A percentile compares a stretch with the other conserved stretches of the same genome.
These are phyloP conservation scores for Diplazon laetatorius DNA, from an alignment of 2,888 invertebrate genomes.

Conservation along the genomic window DNA sequence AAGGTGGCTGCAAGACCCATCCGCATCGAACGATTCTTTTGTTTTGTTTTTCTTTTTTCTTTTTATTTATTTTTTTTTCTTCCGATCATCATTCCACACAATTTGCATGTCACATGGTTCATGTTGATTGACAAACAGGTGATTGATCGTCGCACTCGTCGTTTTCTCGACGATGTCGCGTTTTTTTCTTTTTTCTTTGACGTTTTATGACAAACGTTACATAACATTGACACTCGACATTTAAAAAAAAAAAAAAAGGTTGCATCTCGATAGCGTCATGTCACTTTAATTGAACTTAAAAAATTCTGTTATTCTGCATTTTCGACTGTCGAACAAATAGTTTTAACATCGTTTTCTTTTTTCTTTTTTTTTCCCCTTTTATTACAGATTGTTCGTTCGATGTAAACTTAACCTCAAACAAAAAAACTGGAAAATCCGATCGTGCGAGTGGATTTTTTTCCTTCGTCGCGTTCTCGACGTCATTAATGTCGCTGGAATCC, in stretches of 20 bases:
- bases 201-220: slow-evolving; percentile 5
- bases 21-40: neutral
- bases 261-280: slow-evolving; percentile 38
- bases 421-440: neutral
- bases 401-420: slow-evolving; percentile 2
- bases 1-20: neutral
- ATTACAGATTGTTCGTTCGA: too few species aligned
- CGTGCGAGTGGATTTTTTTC: slow-evolving; percentile 29
- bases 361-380: too few species aligned
- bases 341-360: too few species aligned
- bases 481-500: slow-evolving; percentile 65
- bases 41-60: neutral
- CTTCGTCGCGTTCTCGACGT: neutral
- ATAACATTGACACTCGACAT: neutral
- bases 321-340: too few species aligned
- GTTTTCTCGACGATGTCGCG: neutral
- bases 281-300: slow-evolving; percentile 16
- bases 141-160: neutral
- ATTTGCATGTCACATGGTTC: slow-evolving; percentile 4
- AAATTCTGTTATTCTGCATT: too few species aligned
- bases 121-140: slow-evolving; percentile 24
- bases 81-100: neutral
- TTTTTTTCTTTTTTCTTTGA: neutral
- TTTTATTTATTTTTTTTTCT: slow-evolving; percentile 7
- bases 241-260: slow-evolving; percentile 20